Evolutionary conservation across 2,797 vertebrate species (phyloP).

Genomic region (Periophthalmus magnuspinnatus): DNA sequence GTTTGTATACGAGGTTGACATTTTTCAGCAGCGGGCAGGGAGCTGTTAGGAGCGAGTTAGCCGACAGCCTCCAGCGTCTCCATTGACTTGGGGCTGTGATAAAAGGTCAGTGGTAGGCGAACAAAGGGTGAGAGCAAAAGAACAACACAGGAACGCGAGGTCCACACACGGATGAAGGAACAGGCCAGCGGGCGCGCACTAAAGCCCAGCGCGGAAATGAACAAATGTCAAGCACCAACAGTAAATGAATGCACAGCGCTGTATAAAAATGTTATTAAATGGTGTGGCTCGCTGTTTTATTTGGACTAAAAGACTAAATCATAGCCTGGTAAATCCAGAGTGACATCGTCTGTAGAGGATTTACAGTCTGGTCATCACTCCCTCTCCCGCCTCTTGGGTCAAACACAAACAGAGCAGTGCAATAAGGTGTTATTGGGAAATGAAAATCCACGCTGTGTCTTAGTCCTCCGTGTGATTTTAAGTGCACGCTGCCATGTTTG

Average conservation of each 20-base stretch:
- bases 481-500: too few species aligned
- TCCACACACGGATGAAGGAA: slow-evolving; percentile 58
- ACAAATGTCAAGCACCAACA: slow-evolving; percentile 18
- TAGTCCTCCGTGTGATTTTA: too few species aligned
- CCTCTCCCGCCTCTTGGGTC: too few species aligned
- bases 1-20: slow-evolving; percentile 54
- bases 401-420: not conserved
- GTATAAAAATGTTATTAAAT: not conserved
- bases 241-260: slow-evolving; percentile 31
- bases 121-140: slow-evolving; percentile 56
- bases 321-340: not conserved
- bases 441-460: too few species aligned
- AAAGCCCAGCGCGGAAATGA: slow-evolving; percentile 26
- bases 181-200: slow-evolving; percentile 57
- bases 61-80: slow-evolving; percentile 51
- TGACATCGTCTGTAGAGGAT: not conserved
- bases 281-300: not conserved
- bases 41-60: slow-evolving; percentile 41
- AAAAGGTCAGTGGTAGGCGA: slow-evolving; percentile 63
- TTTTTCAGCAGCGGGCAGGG: slow-evolving; percentile 42
- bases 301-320: not conserved
- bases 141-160: slow-evolving; percentile 40
- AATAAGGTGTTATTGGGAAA: not conserved
- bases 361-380: not conserved
- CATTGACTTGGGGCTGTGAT: slow-evolving; percentile 53